A percentile compares a stretch with the other conserved stretches of the same genome.
phyloP scores from a whole-genome alignment of 1,140 invertebrate genomes.

The Chrysopa pallens region DNA sequence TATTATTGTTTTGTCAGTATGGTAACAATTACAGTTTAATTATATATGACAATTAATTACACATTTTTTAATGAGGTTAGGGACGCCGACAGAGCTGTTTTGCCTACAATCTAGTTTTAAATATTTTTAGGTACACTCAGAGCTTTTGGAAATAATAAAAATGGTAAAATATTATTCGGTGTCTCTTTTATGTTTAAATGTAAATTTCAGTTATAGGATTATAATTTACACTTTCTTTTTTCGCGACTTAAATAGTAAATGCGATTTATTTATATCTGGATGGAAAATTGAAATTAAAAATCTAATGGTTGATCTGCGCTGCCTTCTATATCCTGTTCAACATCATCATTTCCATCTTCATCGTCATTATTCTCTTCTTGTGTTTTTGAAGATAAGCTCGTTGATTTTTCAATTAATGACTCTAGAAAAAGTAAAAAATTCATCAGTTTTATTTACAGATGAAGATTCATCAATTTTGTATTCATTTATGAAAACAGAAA shows the following conservation, averaged over 20 bases:
- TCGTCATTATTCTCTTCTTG: conserved; percentile 30
- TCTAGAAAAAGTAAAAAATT: conserved; percentile 3
- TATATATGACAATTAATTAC: too few species aligned
- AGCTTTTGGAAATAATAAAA: not conserved
- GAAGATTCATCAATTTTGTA: too few species aligned
- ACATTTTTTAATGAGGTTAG: too few species aligned
- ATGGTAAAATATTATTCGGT: not conserved
- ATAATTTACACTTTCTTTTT: too few species aligned
- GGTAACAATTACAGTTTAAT: too few species aligned
- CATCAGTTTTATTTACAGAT: too few species aligned
- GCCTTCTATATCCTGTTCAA: conserved; percentile 49
- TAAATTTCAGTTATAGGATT: too few species aligned
- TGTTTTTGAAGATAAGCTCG: not conserved
- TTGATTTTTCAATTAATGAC: conserved; percentile 6
- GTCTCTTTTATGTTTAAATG: not conserved
- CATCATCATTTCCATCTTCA: conserved; percentile 47
- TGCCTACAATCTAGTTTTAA: too few species aligned
- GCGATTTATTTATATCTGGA: not conserved
- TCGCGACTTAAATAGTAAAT: not conserved
- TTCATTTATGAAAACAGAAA: too few species aligned
- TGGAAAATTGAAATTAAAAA: conserved; percentile 35
- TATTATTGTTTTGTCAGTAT: too few species aligned
- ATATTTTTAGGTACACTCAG: not conserved
- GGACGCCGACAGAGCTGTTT: too few species aligned
- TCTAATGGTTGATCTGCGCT: conserved; percentile 60